phyloP scores from a whole-genome alignment of 2,113 vertebrate genomes.

The Lampris incognitus region DNA sequence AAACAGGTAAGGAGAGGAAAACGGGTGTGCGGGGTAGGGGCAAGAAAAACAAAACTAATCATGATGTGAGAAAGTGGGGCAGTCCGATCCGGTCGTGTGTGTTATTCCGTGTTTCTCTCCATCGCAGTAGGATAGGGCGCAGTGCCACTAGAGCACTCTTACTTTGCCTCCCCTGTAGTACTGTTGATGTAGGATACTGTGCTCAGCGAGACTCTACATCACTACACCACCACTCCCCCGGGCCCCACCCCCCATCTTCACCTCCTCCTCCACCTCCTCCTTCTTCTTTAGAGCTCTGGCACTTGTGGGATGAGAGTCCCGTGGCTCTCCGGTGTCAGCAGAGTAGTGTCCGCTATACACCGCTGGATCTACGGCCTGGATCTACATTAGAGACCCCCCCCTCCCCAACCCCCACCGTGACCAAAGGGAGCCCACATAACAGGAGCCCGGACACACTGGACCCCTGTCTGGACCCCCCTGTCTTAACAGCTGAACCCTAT shows the following conservation, averaged over 20 bases:
- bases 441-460: slow-evolving; percentile 56
- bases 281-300: slow-evolving; percentile 22
- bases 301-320: slow-evolving; percentile 51
- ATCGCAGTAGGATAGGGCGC: slow-evolving; percentile 37
- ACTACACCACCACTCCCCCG: slow-evolving; percentile 48
- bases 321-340: slow-evolving; percentile 29
- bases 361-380: slow-evolving; percentile 58
- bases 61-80: slow-evolving; percentile 22
- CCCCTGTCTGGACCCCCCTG: slow-evolving; percentile 21
- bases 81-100: slow-evolving; percentile 36
- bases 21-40: too few relatives aligned
- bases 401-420: background rate
- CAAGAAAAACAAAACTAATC: background rate
- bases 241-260: slow-evolving; percentile 11
- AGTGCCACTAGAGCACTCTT: slow-evolving; percentile 41
- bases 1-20: background rate
- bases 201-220: slow-evolving; percentile 34
- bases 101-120: slow-evolving; percentile 40
- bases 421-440: slow-evolving; percentile 39
- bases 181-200: background rate
- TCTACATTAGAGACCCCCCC: slow-evolving; percentile 42
- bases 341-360: slow-evolving; percentile 45
- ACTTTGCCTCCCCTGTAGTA: background rate
- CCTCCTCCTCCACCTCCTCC: background rate
- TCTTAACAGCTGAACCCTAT: slow-evolving; percentile 30